Base-by-base conservation (phyloP, 2,888 invertebrate species). In the Limenitis camilla region DNA sequence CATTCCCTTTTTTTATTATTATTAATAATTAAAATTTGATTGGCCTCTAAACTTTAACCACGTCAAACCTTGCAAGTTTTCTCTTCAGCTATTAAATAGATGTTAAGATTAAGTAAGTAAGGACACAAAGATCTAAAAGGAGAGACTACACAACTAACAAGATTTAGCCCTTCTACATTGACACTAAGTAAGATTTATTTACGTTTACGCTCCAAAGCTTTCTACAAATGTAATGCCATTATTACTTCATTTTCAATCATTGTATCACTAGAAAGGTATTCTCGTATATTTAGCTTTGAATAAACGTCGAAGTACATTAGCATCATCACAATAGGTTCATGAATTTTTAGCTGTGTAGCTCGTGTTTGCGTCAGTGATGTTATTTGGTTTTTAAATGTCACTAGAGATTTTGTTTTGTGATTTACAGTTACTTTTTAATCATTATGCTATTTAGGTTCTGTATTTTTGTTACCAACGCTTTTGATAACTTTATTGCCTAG, bases 201-300 rank as follows among this genome's bases (percentile, higher is more conserved):
- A 36, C 39, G 11, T 52, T 48, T 49, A 40, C 53, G 45, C 43
- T 49, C 47, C 29, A 40, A 53, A 53, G 49, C 46, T 50, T 42
- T 41, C 41, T 53, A 56, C 53, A 56, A 53, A 56, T 56, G 53
- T 56, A 56, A 56, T 42, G 36, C 56, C 53, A 50, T 56, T 56
- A 56, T 56, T 56, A 56, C 56, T 56, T 56, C 49, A 53, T 56
- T 56, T 49, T 49, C 56, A 49, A 49, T 49, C 49, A 53, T 56
- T 50, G 50, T 50, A 44, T 40, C 43, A 44, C 44, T 33, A 40
- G 52, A 35, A 46, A 52, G 49, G 46, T 46, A 44, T 51, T 44
- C 27, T 29, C 39, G 30, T 33, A 33, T 50, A 40, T 51, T 51
- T 51, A 2, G 40, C 40, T 32, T 40, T 44, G 40, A 44, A 51